These are phyloP conservation scores for Merluccius polli DNA, from an alignment of 2,797 vertebrate species.

Conservation along the genomic window DNA sequence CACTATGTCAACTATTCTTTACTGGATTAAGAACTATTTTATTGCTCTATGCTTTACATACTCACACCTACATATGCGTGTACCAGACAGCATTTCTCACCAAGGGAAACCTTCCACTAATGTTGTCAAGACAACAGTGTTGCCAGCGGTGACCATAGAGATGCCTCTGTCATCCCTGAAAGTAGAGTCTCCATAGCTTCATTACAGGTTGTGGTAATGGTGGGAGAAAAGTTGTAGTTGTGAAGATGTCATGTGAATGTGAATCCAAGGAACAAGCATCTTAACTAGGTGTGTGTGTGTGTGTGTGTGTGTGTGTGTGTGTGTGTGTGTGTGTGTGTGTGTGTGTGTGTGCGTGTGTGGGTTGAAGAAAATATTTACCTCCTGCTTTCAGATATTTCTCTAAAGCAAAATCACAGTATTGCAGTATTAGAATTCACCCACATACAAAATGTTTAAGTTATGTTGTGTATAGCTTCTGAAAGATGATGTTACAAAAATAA, in stretches of 20 bases:
- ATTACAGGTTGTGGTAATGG: conserved; percentile 35
- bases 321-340: not conserved
- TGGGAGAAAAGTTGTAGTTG: conserved; percentile 28
- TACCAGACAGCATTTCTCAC: conserved; percentile 50
- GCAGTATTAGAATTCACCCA: too few relatives aligned
- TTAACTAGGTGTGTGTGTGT: conserved; percentile 25
- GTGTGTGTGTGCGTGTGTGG: conserved; percentile 20
- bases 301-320: not conserved
- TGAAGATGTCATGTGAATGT: conserved; percentile 36
- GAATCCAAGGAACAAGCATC: conserved; percentile 42
- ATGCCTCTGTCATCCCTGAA: conserved; percentile 35
- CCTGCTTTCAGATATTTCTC: too few relatives aligned
- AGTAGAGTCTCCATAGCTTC: conserved; percentile 27
- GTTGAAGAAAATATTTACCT: too few relatives aligned
- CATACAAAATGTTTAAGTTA: too few relatives aligned
- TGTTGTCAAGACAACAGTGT: conserved; percentile 55
- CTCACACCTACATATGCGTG: too few relatives aligned
- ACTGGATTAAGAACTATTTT: too few relatives aligned
- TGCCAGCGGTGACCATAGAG: conserved; percentile 21
- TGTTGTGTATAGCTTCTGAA: too few relatives aligned
- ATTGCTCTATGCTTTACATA: too few relatives aligned
- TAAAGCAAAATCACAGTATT: too few relatives aligned
- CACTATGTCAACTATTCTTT: too few relatives aligned
- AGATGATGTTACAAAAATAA: not conserved
- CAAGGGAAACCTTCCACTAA: conserved; percentile 50